These are phyloP conservation scores for Camponotus fellah DNA, from an alignment of 2,888 invertebrate species.

Conservation along the genomic window DNA sequence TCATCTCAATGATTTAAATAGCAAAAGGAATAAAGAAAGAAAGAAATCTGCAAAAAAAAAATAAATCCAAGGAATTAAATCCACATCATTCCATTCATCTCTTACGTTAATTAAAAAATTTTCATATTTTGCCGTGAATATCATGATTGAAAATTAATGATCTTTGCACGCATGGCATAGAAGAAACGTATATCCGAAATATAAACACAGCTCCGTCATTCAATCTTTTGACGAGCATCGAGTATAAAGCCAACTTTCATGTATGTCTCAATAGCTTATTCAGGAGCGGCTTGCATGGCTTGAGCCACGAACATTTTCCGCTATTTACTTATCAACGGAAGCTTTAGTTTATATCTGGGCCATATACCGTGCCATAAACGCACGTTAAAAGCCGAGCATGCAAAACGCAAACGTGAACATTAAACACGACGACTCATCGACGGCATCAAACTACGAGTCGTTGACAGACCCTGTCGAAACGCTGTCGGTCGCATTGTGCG, in stretches of 20 bases:
- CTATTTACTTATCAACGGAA: constrained; percentile 48
- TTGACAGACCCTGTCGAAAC: constrained; percentile 12
- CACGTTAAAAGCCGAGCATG: constrained; percentile 24
- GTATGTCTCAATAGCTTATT: constrained; percentile 45
- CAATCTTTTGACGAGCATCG: neutral
- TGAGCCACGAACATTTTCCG: constrained; percentile 7
- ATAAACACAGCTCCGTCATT: too few relatives aligned
- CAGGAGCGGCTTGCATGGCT: constrained; percentile 24
- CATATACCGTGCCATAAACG: neutral
- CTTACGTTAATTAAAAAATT: too few relatives aligned
- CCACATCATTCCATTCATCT: too few relatives aligned
- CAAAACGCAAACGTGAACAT: constrained; percentile 27
- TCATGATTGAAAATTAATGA: too few relatives aligned
- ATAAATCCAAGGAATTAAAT: too few relatives aligned
- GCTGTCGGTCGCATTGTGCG: constrained; percentile 8
- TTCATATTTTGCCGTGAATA: too few relatives aligned
- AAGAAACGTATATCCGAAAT: too few relatives aligned
- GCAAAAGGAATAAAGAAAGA: neutral
- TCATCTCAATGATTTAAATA: too few relatives aligned
- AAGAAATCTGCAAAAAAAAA: too few relatives aligned
- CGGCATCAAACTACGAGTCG: constrained; percentile 24
- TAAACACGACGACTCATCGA: constrained; percentile 37
- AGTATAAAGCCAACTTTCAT: constrained; percentile 31
- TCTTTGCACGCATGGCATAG: too few relatives aligned
- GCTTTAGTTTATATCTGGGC: constrained; percentile 38